Percentiles rank a stretch among this genome's conserved stretches.
Evolutionary conservation across 2,113 vertebrate genomes (phyloP).

Genomic region (Diadophis punctatus): DNA sequence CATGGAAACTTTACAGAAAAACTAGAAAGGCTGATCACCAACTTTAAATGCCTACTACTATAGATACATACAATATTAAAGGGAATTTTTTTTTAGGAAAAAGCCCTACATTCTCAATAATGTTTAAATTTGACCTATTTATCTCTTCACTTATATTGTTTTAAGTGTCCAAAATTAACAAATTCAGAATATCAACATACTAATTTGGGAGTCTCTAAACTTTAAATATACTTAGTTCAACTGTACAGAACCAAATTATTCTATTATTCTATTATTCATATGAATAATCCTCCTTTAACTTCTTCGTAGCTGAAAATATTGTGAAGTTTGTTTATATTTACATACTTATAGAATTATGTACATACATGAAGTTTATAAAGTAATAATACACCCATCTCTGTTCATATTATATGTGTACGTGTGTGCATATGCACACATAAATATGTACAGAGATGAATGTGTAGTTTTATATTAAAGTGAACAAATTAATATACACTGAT

Average conservation of each 20-base stretch:
- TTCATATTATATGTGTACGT: constrained; percentile 46
- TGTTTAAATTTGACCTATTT: constrained; percentile 32
- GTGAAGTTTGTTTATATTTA: constrained; percentile 73
- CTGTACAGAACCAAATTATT: constrained; percentile 65
- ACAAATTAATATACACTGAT: constrained; percentile 52
- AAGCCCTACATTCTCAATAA: constrained; percentile 29
- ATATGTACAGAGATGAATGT: constrained; percentile 40
- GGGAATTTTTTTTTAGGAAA: constrained; percentile 2
- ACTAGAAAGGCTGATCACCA: constrained; percentile 50
- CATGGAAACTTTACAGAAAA: constrained; percentile 30
- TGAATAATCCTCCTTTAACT: constrained; percentile 68
- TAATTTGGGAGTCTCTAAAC: constrained; percentile 57
- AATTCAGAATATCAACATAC: constrained; percentile 61
- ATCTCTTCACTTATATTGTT: constrained; percentile 45
- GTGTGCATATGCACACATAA: constrained; percentile 15
- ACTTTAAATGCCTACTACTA: constrained; percentile 38
- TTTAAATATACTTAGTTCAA: constrained; percentile 62
- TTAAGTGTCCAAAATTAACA: constrained; percentile 62
- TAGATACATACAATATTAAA: constrained; percentile 25
- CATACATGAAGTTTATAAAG: constrained; percentile 57
- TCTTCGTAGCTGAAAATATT: constrained; percentile 82
- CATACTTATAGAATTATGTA: constrained; percentile 71
- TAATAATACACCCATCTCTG: constrained; percentile 63
- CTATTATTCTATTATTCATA: too few relatives aligned
- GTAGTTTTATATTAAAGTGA: constrained; percentile 53